A percentile compares a stretch with the other conserved stretches of the same genome.
Evolutionary conservation across 2,113 vertebrate genomes (phyloP).

Genomic region (Mastomys natalensis): DNA sequence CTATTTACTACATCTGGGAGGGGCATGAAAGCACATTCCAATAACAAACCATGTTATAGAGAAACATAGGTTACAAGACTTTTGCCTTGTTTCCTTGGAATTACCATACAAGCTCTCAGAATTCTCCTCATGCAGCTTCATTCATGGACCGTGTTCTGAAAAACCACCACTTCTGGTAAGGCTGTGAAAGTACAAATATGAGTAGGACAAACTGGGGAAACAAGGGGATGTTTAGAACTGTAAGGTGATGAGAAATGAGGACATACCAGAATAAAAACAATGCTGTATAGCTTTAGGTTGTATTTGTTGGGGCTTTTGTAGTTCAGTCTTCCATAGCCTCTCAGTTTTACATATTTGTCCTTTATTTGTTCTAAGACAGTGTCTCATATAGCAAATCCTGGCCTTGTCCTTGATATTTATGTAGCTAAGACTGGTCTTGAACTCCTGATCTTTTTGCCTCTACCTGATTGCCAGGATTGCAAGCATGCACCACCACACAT

Average conservation of each 20-base stretch:
- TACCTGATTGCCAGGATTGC: background rate
- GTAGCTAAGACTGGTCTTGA: background rate
- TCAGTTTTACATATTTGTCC: background rate
- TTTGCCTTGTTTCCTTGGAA: background rate
- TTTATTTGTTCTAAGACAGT: background rate
- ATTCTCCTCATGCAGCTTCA: background rate
- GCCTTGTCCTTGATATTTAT: background rate
- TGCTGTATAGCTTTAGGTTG: background rate
- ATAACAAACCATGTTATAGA: background rate
- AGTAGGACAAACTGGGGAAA: background rate
- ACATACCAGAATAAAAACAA: background rate
- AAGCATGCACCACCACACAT: background rate
- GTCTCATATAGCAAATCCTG: background rate
- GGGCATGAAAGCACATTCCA: background rate
- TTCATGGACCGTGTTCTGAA: background rate
- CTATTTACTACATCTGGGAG: background rate
- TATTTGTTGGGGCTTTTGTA: slow-evolving; percentile 7
- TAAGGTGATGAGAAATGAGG: background rate
- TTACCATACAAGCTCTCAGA: background rate
- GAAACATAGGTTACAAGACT: background rate
- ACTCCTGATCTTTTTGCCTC: background rate
- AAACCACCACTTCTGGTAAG: background rate
- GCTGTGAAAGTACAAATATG: background rate
- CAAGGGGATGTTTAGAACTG: background rate
- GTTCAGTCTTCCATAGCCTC: background rate